Percentiles rank a stretch among this genome's conserved stretches.
Conservation (phyloP, 2,888 invertebrate species). For the Drosophila heteroneura region DNA sequence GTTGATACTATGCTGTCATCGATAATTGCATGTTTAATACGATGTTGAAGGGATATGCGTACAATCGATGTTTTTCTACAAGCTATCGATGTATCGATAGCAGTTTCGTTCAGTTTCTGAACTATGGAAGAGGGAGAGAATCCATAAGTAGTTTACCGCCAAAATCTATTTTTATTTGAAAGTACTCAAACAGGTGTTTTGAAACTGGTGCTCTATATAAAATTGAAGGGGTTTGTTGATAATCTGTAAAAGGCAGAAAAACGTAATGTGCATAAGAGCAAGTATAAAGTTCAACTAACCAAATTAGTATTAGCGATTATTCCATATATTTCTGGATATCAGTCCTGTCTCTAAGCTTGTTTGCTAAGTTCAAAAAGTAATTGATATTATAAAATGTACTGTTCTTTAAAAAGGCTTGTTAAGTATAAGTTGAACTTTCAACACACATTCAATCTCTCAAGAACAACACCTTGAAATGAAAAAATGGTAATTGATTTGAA, state of each 20-base stretch:
- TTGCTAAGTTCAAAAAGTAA: neutral
- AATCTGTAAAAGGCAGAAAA: neutral
- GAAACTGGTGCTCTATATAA: neutral
- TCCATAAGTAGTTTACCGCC: neutral
- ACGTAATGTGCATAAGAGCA: neutral
- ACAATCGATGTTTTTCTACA: neutral
- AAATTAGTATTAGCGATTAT: neutral
- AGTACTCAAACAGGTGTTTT: neutral
- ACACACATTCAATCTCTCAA: neutral
- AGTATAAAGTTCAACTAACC: too few species aligned
- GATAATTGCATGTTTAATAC: slow-evolving; percentile 4
- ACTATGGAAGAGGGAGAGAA: neutral
- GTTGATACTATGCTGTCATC: slow-evolving; percentile 24
- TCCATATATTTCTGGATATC: neutral
- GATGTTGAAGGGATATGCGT: neutral
- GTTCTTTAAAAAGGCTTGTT: neutral
- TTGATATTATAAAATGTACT: neutral
- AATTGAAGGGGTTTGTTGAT: neutral
- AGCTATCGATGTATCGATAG: slow-evolving; percentile 11
- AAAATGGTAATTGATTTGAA: slow-evolving; percentile 15
- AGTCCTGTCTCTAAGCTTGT: neutral
- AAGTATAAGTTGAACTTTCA: neutral
- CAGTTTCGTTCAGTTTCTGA: slow-evolving; percentile 22
- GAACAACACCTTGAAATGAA: neutral
- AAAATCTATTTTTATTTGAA: neutral